Conservation (phyloP, 2,113 vertebrate genomes). For the Monarcha castaneiventris region DNA sequence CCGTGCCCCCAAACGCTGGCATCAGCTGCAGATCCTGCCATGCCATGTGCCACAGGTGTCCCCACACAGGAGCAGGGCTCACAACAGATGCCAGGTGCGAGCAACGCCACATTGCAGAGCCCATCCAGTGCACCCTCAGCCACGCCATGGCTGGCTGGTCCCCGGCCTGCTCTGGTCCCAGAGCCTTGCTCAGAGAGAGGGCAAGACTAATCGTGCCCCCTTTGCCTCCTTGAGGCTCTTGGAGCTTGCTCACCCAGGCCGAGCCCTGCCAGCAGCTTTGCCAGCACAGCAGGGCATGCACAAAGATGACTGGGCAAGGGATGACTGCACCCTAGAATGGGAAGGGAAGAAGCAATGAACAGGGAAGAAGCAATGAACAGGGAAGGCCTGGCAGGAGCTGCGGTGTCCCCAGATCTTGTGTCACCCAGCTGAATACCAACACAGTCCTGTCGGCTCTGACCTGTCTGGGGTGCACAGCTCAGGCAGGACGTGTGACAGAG, state of each 20-base stretch:
- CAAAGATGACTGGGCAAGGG: neutral
- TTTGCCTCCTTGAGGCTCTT: neutral
- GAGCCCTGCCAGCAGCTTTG: neutral
- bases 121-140: neutral
- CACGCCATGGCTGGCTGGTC: neutral
- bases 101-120: accelerated
- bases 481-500: neutral
- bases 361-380: neutral
- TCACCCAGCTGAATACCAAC: neutral
- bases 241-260: neutral
- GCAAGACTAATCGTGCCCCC: neutral
- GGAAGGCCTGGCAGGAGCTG: neutral
- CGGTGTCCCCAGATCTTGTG: neutral
- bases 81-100: accelerated
- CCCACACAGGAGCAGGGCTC: accelerated
- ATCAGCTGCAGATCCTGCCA: neutral
- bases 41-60: accelerated
- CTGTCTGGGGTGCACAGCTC: accelerated
- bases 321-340: neutral
- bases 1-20: accelerated
- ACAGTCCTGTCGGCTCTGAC: neutral
- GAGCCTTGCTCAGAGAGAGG: neutral
- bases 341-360: neutral
- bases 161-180: neutral
- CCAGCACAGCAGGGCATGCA: neutral